Evolutionary conservation across 2,797 vertebrate species (phyloP).

Genomic region (Chrosomus eos): DNA sequence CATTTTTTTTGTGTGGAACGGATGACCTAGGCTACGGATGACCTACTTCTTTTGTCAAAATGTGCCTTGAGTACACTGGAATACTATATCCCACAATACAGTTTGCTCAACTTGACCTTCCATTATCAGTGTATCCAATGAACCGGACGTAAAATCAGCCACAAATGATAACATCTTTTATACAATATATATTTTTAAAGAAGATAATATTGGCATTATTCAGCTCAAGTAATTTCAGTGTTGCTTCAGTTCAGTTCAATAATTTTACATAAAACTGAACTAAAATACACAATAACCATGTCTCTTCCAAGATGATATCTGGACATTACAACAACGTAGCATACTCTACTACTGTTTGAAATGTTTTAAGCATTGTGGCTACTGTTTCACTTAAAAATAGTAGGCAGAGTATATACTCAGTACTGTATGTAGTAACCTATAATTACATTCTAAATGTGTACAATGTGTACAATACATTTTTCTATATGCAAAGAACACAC

Average conservation of each 20-base stretch:
- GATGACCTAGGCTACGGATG: not conserved
- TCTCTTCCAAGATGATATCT: not conserved
- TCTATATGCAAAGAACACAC: not conserved
- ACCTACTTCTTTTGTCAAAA: not conserved
- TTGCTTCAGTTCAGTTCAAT: not conserved
- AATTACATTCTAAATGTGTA: not conserved
- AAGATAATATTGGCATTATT: not conserved
- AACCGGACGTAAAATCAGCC: not conserved
- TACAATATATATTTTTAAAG: not conserved
- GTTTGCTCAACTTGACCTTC: not conserved
- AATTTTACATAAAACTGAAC: not conserved
- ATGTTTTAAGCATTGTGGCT: not conserved
- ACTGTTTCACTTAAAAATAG: not conserved
- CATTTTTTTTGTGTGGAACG: not conserved
- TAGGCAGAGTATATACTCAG: not conserved
- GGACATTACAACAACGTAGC: not conserved
- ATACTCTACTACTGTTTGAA: not conserved
- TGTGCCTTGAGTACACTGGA: not conserved
- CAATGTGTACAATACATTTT: not conserved
- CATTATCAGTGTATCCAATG: not conserved
- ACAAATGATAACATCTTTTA: not conserved
- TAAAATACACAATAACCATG: not conserved
- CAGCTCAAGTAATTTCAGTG: not conserved
- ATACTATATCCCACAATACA: not conserved
- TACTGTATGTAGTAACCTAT: not conserved